phyloP scores from a whole-genome alignment of 2,888 invertebrate species.

The Volucella bombylans region DNA sequence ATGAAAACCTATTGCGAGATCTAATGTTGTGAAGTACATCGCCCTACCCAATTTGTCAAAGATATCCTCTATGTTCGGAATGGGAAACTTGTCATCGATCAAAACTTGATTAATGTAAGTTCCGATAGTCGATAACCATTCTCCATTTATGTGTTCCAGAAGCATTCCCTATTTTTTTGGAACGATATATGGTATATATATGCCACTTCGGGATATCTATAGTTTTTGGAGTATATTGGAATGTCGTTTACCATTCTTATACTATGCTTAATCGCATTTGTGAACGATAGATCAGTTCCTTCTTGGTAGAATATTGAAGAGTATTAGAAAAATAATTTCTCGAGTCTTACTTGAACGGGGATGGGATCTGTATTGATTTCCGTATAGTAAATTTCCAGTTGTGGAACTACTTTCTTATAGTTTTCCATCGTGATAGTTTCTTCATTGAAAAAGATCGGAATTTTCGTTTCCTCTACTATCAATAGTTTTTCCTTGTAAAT shows the following conservation, averaged over 20 bases:
- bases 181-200: constrained; percentile 64
- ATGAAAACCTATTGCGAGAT: constrained; percentile 67
- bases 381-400: no score
- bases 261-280: constrained; percentile 54
- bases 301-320: no score
- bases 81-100: constrained; percentile 65
- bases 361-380: no score
- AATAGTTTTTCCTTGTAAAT: no score
- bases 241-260: constrained; percentile 53
- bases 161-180: constrained; percentile 65
- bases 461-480: no score
- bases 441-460: no score
- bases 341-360: no score
- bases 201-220: constrained; percentile 61
- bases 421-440: no score
- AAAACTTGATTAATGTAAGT: constrained; percentile 66
- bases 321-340: no score
- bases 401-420: no score
- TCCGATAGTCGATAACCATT: constrained; percentile 68
- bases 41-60: no score
- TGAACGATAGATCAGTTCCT: constrained; percentile 42
- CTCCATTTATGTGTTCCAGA: constrained; percentile 69
- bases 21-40: constrained; percentile 64
- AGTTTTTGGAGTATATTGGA: constrained; percentile 32
- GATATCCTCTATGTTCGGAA: constrained; percentile 67